Evolutionary conservation across 1,140 invertebrate species (phyloP), one percentile per base, ranked within the genome.

Genomic region (Delia radicum): DNA sequence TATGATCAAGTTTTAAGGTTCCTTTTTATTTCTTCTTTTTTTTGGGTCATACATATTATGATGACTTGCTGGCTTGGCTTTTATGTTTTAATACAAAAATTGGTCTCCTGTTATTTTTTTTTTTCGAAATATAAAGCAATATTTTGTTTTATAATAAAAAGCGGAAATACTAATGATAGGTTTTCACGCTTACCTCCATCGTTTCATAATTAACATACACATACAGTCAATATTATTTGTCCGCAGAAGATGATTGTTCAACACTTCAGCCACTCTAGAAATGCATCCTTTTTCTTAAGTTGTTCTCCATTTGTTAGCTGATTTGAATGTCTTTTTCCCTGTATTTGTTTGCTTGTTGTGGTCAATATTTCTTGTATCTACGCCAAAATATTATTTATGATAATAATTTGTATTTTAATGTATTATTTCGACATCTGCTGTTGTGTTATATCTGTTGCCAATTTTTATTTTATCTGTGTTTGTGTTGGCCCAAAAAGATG

Each of bases 91-190:
- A 55, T 7, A 18, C 48, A 55, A 55, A 55, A 55, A 55, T 55
- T 55, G 48, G 6, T 55, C 48, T 21, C 21, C 48, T 55, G 15
- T 55, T 55, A 21, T 55, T 55, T 55, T 55, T 21, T n/a, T 18
- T 3, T 55, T 55, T 55, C 33, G 13, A 37, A 37, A 13, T 10
- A 13, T 3, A 37, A 37, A 37, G 33, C 33, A 37, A 37, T 37
- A 37, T 10, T 33, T n/a, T n/a, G n/a, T n/a, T 13, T 80, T 82
- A 83, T 83, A 83, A 83, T 83, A 83, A 83, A 83, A 83, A 83
- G 82, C 82, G 82, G 82, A 83, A 83, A 83, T 84, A 79, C 82
- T 83, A 83, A 83, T 83, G 82, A 83, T 83, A 84, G 82, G 82
- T 80, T 83, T 80, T 65, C 71, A 46, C 71, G 71, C 71, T 28